phyloP scores from a whole-genome alignment of 1,140 invertebrate genomes.

The Drosophila varians region DNA sequence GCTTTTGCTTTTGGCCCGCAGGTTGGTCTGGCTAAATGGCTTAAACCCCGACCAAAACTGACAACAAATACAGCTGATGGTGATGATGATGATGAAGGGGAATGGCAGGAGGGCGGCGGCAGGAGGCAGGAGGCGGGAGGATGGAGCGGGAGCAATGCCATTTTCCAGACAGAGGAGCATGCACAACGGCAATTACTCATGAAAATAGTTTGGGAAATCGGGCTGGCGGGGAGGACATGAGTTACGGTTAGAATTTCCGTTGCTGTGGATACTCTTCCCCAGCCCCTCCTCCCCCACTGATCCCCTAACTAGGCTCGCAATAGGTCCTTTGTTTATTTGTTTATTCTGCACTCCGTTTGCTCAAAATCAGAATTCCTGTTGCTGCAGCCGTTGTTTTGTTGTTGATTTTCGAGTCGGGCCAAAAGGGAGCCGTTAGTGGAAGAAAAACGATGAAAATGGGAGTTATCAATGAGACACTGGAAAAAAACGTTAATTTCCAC shows the following conservation, averaged over 20 bases:
- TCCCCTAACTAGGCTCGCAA: background rate
- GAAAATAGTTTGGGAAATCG: conserved; percentile 29
- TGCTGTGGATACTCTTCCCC: conserved; percentile 12
- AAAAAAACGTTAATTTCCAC: background rate
- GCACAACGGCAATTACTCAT: conserved; percentile 76
- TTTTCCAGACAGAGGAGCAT: conserved; percentile 45
- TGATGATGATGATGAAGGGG: conserved; percentile 28
- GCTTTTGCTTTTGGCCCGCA: conserved; percentile 34
- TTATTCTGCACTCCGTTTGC: conserved; percentile 57
- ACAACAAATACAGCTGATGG: conserved; percentile 58
- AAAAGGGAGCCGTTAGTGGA: background rate
- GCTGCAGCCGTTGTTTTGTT: conserved; percentile 22
- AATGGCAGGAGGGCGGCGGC: too few species aligned
- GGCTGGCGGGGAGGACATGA: conserved; percentile 19
- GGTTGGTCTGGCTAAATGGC: conserved; percentile 60
- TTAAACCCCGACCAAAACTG: conserved; percentile 55
- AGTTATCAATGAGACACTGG: conserved; percentile 5
- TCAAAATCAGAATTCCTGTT: conserved; percentile 62
- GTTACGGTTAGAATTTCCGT: conserved; percentile 48
- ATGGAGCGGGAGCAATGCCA: background rate
- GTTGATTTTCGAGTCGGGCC: conserved; percentile 37
- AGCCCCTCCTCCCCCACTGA: conserved; percentile 3
- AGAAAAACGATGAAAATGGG: background rate
- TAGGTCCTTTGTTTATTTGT: conserved; percentile 57
- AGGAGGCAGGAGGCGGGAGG: background rate